Conservation (phyloP, 2,113 vertebrate species). For the Corvus hawaiiensis region DNA sequence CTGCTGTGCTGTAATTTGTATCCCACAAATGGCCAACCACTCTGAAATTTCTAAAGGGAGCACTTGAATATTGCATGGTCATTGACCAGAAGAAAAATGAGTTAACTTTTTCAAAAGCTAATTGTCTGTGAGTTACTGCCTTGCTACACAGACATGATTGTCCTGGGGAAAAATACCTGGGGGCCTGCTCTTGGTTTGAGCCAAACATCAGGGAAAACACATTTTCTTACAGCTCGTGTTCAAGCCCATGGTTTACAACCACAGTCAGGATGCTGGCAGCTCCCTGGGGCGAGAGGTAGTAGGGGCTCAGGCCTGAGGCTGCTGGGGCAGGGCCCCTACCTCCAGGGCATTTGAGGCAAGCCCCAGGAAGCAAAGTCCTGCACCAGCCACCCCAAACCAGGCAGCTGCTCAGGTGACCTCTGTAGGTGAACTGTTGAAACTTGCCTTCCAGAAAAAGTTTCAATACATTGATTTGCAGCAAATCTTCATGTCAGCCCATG, state of each 20-base stretch:
- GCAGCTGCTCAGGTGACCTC: background rate
- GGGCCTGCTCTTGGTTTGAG: background rate
- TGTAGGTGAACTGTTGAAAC: background rate
- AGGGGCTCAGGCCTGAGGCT: background rate
- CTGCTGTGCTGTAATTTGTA: background rate
- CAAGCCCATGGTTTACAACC: background rate
- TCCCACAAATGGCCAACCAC: background rate
- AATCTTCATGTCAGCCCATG: background rate
- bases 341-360: background rate
- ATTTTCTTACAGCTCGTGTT: background rate
- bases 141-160: background rate
- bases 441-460: background rate
- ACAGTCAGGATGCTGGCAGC: background rate
- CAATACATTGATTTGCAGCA: background rate
- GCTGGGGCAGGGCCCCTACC: background rate
- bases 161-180: background rate
- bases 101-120: background rate
- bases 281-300: rapidly evolving
- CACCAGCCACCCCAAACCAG: background rate
- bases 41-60: background rate
- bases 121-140: background rate
- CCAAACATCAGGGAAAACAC: background rate
- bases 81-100: background rate
- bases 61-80: background rate
- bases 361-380: background rate